Conservation (phyloP, 2,797 vertebrate genomes). For the Clarias fuscus region DNA sequence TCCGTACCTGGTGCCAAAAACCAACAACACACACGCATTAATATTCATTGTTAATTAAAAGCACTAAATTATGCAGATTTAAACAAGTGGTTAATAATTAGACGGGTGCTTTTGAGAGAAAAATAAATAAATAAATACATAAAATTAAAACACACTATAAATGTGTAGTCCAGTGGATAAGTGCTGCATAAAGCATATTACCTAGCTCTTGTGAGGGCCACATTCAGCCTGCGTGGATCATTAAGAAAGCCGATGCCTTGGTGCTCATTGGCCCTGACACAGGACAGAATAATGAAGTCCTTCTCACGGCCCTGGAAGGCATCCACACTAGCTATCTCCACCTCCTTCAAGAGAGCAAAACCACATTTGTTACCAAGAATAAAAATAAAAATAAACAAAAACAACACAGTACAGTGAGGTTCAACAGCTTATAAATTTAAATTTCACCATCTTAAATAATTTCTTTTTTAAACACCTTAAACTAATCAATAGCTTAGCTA, state of each 20-base stretch:
- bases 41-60: neutral
- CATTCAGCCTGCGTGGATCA: conserved; percentile 94
- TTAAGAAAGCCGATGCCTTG: conserved; percentile 98
- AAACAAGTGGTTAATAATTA: neutral
- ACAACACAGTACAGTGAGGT: neutral
- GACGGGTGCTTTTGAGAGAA: neutral
- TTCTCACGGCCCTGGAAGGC: conserved; percentile 98
- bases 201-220: conserved; percentile 96
- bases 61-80: neutral
- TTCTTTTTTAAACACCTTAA: neutral
- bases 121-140: neutral
- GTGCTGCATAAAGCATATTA: conserved; percentile 55
- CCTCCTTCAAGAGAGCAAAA: conserved; percentile 77
- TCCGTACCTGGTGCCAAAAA: conserved; percentile 79
- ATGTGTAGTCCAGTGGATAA: neutral
- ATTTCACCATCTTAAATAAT: neutral
- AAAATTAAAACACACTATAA: neutral
- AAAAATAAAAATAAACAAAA: no score
- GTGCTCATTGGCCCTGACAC: conserved; percentile 96
- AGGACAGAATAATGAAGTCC: conserved; percentile 98
- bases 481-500: neutral
- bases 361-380: neutral
- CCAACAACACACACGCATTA: neutral
- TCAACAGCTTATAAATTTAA: neutral
- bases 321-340: conserved; percentile 97